Conservation (phyloP, 23 tunicate genomes). For the Styela clava region DNA sequence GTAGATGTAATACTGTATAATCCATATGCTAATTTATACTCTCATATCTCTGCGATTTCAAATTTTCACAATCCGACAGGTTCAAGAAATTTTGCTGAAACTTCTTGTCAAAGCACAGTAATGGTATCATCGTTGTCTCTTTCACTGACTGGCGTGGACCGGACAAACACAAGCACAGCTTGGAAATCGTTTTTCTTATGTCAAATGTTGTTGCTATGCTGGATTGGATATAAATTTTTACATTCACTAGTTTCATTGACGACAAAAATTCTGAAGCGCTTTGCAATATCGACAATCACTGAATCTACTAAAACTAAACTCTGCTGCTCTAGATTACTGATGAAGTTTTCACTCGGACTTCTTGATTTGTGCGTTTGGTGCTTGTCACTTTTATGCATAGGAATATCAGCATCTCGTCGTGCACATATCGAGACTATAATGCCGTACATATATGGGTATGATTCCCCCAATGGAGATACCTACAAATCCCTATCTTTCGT, state of each 20-base stretch:
- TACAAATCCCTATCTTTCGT: not conserved
- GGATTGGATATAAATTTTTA: not conserved
- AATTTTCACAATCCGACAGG: not conserved
- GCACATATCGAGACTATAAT: slow-evolving; percentile 2
- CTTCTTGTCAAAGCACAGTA: not conserved
- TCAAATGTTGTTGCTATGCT: slow-evolving; percentile 2
- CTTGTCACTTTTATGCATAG: not conserved
- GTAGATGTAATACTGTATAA: slow-evolving; percentile 15
- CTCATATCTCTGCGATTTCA: not conserved
- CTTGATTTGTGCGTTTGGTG: slow-evolving; percentile 7
- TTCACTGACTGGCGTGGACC: not conserved
- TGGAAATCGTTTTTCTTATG: not conserved
- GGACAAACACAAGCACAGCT: not conserved
- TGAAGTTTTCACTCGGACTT: not conserved
- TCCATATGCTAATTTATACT: slow-evolving; percentile 18
- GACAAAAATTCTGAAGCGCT: not conserved
- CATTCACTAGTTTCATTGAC: not conserved
- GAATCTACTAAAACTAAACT: no score
- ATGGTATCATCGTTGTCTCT: not conserved
- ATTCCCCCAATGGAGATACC: not conserved
- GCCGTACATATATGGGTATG: slow-evolving; percentile 19
- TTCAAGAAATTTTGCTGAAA: not conserved
- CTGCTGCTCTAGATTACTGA: not conserved
- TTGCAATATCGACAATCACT: not conserved
- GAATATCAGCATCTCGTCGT: not conserved